These are phyloP conservation scores for Pachycephala philippinensis DNA, from an alignment of 2,113 vertebrate species.

Conservation along the genomic window DNA sequence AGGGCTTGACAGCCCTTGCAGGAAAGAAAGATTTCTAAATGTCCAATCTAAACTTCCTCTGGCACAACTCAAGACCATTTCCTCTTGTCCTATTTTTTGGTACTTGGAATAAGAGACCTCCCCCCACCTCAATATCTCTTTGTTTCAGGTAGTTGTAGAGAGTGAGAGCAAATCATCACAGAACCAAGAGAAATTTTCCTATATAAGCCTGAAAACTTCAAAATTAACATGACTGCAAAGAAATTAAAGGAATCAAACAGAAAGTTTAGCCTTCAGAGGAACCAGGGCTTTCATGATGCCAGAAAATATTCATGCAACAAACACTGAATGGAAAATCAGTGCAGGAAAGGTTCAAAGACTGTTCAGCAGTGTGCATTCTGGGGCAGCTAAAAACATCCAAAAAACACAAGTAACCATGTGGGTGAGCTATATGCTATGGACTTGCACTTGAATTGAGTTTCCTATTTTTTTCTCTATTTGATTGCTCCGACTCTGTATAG, in stretches of 20 bases:
- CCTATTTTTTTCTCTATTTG: not conserved
- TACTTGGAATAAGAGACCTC: not conserved
- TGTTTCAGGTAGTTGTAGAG: not conserved
- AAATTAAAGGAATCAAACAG: not conserved
- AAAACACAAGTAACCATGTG: not conserved
- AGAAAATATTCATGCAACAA: not conserved
- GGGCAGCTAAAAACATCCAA: not conserved
- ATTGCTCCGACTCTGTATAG: not conserved
- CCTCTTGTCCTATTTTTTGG: not conserved
- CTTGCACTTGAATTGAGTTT: not conserved
- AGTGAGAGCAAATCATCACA: not conserved
- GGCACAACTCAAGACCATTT: not conserved
- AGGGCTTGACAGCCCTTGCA: not conserved
- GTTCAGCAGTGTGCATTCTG: not conserved
- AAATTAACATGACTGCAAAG: not conserved
- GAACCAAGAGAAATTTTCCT: not conserved
- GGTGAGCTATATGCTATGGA: not conserved
- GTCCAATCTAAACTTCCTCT: not conserved
- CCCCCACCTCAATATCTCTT: rapidly evolving
- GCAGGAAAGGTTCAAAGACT: not conserved
- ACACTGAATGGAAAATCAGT: not conserved
- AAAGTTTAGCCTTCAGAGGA: not conserved
- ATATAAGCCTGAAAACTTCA: not conserved
- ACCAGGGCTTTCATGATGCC: not conserved
- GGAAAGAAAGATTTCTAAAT: not conserved